These are phyloP conservation scores for Axinella damicornis DNA, from an alignment of 37 sponge, comb jelly and placozoan species.

Conservation along the genomic window DNA sequence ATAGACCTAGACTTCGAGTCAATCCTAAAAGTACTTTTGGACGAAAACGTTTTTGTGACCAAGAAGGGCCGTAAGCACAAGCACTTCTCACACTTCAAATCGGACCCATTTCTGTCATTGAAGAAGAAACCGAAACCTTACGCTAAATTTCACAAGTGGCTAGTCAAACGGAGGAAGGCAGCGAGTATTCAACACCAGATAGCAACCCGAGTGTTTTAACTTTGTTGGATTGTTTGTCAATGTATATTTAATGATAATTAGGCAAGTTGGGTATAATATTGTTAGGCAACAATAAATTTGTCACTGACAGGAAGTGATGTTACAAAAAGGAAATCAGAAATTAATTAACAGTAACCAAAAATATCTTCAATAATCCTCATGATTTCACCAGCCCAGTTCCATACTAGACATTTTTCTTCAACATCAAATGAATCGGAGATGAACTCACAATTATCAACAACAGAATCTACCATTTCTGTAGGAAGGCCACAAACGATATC, in stretches of 20 bases:
- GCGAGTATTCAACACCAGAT: too few relatives aligned
- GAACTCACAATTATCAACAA: too few relatives aligned
- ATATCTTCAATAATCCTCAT: too few relatives aligned
- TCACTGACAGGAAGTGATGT: too few relatives aligned
- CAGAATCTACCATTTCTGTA: too few relatives aligned
- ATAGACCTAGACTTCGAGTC: not conserved
- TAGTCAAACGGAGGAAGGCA: not conserved
- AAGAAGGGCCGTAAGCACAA: not conserved
- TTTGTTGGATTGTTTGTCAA: not conserved
- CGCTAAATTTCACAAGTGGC: not conserved
- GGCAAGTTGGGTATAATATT: not conserved
- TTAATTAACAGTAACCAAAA: not conserved
- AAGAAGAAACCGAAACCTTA: not conserved
- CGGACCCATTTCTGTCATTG: constrained; percentile 5
- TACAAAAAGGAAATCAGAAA: too few relatives aligned
- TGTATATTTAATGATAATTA: not conserved
- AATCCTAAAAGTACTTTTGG: not conserved
- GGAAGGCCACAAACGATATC: too few relatives aligned
- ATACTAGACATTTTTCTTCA: too few relatives aligned
- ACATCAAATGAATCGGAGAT: too few relatives aligned
- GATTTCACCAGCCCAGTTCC: too few relatives aligned
- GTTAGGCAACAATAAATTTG: too few relatives aligned
- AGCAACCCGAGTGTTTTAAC: too few relatives aligned
- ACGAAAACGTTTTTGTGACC: not conserved
- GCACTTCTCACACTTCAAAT: not conserved